Evolutionary conservation across 2,888 invertebrate genomes (phyloP).

Genomic region (Oxycera nigricornis): DNA sequence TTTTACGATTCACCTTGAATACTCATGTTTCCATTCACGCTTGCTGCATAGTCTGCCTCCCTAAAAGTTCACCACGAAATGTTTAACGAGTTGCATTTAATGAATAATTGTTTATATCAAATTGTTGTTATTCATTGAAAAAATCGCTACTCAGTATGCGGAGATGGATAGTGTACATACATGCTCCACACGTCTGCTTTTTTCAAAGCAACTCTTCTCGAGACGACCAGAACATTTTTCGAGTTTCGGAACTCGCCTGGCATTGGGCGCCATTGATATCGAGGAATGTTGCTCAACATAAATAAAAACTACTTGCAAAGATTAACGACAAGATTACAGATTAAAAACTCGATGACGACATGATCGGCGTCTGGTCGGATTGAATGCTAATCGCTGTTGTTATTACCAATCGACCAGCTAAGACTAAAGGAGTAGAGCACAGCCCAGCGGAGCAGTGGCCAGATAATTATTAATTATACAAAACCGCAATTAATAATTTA

Average conservation of each 20-base stretch:
- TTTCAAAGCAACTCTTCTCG: no score
- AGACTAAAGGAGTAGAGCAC: background rate
- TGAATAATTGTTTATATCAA: no score
- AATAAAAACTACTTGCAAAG: background rate
- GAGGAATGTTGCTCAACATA: background rate
- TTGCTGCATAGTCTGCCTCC: no score
- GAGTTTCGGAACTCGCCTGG: background rate
- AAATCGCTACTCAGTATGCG: no score
- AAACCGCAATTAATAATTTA: background rate
- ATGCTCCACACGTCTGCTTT: no score
- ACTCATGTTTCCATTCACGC: no score
- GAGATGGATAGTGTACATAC: no score
- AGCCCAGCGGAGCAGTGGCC: background rate
- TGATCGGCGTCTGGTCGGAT: background rate
- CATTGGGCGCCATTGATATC: background rate
- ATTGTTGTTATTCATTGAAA: no score
- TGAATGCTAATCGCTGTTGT: background rate
- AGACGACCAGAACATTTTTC: background rate
- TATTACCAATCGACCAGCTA: background rate
- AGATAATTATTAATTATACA: constrained; percentile 2
- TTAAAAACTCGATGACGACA: background rate
- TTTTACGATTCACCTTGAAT: no score
- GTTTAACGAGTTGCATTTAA: no score
- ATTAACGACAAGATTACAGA: background rate
- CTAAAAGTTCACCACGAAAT: no score